Evolutionary conservation across 2,113 vertebrate species (phyloP).

Genomic region (Macaca mulatta): DNA sequence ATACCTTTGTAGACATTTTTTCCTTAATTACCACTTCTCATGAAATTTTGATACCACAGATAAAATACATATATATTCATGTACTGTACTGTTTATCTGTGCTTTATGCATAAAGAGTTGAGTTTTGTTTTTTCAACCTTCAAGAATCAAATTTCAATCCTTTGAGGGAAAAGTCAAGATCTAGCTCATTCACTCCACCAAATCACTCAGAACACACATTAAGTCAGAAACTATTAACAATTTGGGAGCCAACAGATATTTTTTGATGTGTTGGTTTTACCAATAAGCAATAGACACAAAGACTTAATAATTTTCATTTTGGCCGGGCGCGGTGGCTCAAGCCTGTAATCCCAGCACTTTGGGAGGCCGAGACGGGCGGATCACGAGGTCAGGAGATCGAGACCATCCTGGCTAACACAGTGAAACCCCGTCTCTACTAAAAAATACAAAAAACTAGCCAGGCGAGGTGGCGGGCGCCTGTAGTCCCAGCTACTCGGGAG

Average conservation of each 20-base stretch:
- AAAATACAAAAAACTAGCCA: too few species aligned
- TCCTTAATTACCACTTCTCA: not conserved
- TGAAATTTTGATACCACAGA: not conserved
- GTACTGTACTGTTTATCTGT: not conserved
- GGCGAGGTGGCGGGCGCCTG: too few species aligned
- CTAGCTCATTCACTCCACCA: not conserved
- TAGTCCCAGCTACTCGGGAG: too few species aligned
- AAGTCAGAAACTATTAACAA: not conserved
- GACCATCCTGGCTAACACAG: too few species aligned
- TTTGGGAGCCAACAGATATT: not conserved
- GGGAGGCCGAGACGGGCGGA: too few species aligned
- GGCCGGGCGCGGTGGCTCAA: too few species aligned
- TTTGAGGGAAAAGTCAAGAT: not conserved
- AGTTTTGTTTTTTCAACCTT: not conserved
- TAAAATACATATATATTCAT: not conserved
- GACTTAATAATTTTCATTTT: not conserved
- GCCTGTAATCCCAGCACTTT: too few species aligned
- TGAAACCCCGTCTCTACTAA: too few species aligned
- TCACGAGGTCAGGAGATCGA: too few species aligned
- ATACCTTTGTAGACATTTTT: not conserved
- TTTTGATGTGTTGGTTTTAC: constrained; percentile 31
- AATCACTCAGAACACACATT: not conserved
- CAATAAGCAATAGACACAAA: not conserved
- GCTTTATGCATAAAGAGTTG: not conserved
- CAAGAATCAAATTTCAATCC: not conserved